Base-by-base conservation (phyloP, 1,140 invertebrate species). In the Fopius arisanus region DNA sequence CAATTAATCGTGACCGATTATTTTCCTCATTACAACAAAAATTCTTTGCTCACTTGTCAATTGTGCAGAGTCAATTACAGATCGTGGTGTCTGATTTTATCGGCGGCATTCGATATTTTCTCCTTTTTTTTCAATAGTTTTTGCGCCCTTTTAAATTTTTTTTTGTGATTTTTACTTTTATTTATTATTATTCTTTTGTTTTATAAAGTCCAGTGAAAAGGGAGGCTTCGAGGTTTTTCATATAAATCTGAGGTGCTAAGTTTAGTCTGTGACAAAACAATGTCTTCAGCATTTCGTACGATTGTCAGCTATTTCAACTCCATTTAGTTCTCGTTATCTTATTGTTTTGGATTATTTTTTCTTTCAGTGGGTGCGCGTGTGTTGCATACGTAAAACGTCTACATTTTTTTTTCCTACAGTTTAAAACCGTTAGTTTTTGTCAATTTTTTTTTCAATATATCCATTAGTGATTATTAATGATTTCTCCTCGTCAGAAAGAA, bases 321-420 rank as follows among this genome's bases (percentile, higher is more conserved):
- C 70, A 43, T 72, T 59, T 73, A 73, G 65, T 68, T 68, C 28
- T 74, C 40, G 40, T 54, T 51, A 37, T 69, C 19, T 10, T 76
- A 37, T 73, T 76, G n/a, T 77, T 70, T 26, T 67, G 74, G 76
- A 81, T 82, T 79, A 75, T 82, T 82, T 83, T 76, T 76, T 59
- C 26, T 59, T 3, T 23, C 37, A 68, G 67, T 23, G 67, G 67
- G 67, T 68, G 67, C 37, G 54, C 54, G 19, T 59, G 21, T 59
- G 54, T 59, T 59, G 14, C 29, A 33, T 33, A 31, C 29, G 29
- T n/a, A 7, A 16, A 29, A 31, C 26, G 48, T 51, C 16, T 6
- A 16, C 7, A 12, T 14, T 21, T 29, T 23, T 26, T 66, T 40
- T 67, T 65, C 67, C 31, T 63, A 31, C 28, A 62, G 4, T 29